phyloP scores from a whole-genome alignment of 2,797 vertebrate species.

The Centroberyx gerrardi region DNA sequence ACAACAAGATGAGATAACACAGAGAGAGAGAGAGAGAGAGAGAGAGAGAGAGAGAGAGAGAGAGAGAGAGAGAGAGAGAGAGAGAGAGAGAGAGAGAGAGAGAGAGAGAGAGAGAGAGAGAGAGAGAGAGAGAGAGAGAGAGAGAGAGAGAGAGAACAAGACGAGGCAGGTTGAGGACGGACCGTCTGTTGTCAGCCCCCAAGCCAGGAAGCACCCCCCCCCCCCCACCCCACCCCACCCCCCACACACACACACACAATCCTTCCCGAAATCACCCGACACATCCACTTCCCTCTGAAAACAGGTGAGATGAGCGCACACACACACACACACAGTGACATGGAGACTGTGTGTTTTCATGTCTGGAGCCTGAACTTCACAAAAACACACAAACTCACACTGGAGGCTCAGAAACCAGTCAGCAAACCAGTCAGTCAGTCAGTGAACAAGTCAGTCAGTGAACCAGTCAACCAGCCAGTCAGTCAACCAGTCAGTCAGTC shows the following conservation, averaged over 20 bases:
- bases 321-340: constrained; percentile 15
- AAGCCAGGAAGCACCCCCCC: constrained; percentile 63
- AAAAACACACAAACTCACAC: not conserved
- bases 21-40: constrained; percentile 40
- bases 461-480: too few species aligned
- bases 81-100: constrained; percentile 19
- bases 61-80: constrained; percentile 53
- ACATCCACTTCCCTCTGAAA: constrained; percentile 69
- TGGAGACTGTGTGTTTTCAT: constrained; percentile 13
- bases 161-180: constrained; percentile 60
- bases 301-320: constrained; percentile 25
- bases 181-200: constrained; percentile 46
- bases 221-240: constrained; percentile 3
- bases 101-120: constrained; percentile 1
- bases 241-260: constrained; percentile 11
- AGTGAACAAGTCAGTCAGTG: too few species aligned
- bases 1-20: constrained; percentile 38
- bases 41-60: constrained; percentile 33
- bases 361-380: not conserved
- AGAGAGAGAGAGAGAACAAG: constrained; percentile 32
- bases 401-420: too few species aligned
- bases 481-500: too few species aligned
- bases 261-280: constrained; percentile 48
- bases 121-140: constrained; percentile 3
- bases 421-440: too few species aligned